A percentile compares a stretch with the other conserved stretches of the same genome.
phyloP scores from a whole-genome alignment of 2,797 vertebrate species.

The Serranus cabrilla region DNA sequence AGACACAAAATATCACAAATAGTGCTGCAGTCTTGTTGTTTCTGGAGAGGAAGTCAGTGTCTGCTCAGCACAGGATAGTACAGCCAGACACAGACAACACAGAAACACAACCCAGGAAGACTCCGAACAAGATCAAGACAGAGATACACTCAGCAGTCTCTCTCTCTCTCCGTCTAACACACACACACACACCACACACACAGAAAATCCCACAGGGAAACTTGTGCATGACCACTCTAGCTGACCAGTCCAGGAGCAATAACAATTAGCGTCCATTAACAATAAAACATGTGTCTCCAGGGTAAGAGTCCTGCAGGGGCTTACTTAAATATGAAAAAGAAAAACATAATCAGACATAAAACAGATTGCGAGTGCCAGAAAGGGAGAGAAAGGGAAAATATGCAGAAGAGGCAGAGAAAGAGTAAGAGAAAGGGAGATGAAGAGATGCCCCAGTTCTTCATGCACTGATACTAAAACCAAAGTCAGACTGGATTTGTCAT shows the following conservation, averaged over 20 bases:
- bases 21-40: slow-evolving; percentile 16
- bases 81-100: slow-evolving; percentile 51
- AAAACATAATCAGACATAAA: slow-evolving; percentile 33
- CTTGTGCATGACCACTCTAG: slow-evolving; percentile 23
- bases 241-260: slow-evolving; percentile 20
- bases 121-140: slow-evolving; percentile 65
- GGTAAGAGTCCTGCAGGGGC: slow-evolving; percentile 17
- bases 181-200: background rate
- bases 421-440: slow-evolving; percentile 20
- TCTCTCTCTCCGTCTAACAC: background rate
- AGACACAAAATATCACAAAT: slow-evolving; percentile 10
- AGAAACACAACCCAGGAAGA: slow-evolving; percentile 57
- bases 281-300: slow-evolving; percentile 4
- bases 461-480: slow-evolving; percentile 27
- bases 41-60: slow-evolving; percentile 35
- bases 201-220: slow-evolving; percentile 5
- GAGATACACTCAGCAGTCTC: slow-evolving; percentile 41
- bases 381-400: slow-evolving; percentile 12
- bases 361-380: background rate
- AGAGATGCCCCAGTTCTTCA: slow-evolving; percentile 38
- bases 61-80: slow-evolving; percentile 30
- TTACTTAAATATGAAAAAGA: slow-evolving; percentile 21
- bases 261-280: slow-evolving; percentile 22
- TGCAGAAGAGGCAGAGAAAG: slow-evolving; percentile 9
- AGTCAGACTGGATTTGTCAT: slow-evolving; percentile 26